Evolutionary conservation across 1,140 invertebrate species (phyloP).

Genomic region (Hylaeus anthracinus): DNA sequence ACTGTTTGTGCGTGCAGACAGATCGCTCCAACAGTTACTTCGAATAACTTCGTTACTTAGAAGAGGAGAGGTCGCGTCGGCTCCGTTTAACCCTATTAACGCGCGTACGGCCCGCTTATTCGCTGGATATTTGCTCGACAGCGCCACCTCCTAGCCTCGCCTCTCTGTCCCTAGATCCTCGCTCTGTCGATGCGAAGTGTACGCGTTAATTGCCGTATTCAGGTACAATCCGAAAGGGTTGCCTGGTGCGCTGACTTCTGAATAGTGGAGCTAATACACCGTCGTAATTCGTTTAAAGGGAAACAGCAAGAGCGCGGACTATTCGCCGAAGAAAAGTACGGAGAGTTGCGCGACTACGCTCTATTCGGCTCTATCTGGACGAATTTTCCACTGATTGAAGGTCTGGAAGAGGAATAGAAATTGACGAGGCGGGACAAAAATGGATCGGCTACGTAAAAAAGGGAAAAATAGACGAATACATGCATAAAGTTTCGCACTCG

Average conservation of each 20-base stretch:
- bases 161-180: not conserved
- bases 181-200: conserved; percentile 68
- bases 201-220: conserved; percentile 77
- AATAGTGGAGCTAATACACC: conserved; percentile 79
- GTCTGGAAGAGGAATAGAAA: not conserved
- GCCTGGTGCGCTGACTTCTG: conserved; percentile 69
- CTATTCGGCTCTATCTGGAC: not conserved
- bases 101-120: conserved; percentile 62
- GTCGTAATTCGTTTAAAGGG: conserved; percentile 73
- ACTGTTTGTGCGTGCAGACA: conserved; percentile 30
- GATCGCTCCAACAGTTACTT: conserved; percentile 63
- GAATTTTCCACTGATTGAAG: conserved; percentile 24
- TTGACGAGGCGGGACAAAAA: too few species aligned
- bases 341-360: conserved; percentile 34
- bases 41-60: conserved; percentile 68
- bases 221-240: conserved; percentile 74
- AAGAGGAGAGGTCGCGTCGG: conserved; percentile 50
- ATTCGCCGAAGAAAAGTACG: conserved; percentile 54
- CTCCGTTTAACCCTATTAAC: conserved; percentile 66
- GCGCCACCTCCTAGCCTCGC: conserved; percentile 17
- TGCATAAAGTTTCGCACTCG: too few species aligned
- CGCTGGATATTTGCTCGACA: conserved; percentile 51
- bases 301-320: conserved; percentile 60
- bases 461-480: too few species aligned
- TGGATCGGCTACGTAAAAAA: too few species aligned